Evolutionary conservation across 2,888 invertebrate species (phyloP), one percentile per base, ranked within the genome.

Genomic region (Sminthurides aquaticus): DNA sequence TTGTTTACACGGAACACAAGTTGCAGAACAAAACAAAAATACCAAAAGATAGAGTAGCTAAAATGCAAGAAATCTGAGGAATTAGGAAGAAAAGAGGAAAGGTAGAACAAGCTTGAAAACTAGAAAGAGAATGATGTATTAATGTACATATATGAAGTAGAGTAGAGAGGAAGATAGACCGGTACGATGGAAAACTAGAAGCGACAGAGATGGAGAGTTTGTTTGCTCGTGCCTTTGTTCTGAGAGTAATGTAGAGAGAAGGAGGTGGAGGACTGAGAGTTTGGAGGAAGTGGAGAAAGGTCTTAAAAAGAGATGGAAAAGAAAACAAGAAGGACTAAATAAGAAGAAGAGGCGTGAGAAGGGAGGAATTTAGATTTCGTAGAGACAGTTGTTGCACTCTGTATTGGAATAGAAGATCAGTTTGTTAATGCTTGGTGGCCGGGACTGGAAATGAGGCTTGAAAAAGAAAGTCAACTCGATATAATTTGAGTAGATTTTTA

Each of bases 401-500:
- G 43, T 34, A 34, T 34, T 34, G 43, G 43, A 34, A 34, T 34
- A 15, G 43, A 34, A 34, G 43, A n/a, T n/a, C 43, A 5, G 43
- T 64, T 64, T 59, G 49, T 56, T 65, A 60, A 60, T 60, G 60
- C 55, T 27, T 49, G 49, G 60, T 60, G 64, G 60, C 57, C 58
- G 64, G 58, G 43, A 34, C 43, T 34, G 43, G 43, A 34, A 34
- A 34, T 34, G 43, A 34, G 43, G 64, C 58, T 56, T 61, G 65
- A 61, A 49, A 61, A 61, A 65, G 61, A 57, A 57, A 57, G 61
- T 58, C n/a, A n/a, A 58, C 62, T 62, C 62, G 62, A 58, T 65
- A 61, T 65, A 65, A 65, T 65, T 65, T 66, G 65, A 66, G 65
- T 62, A 54, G 49, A 62, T 58, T 62, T 66, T 62, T 62, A 62